phyloP scores from a whole-genome alignment of 2,888 invertebrate species.

The Operophtera brumata region DNA sequence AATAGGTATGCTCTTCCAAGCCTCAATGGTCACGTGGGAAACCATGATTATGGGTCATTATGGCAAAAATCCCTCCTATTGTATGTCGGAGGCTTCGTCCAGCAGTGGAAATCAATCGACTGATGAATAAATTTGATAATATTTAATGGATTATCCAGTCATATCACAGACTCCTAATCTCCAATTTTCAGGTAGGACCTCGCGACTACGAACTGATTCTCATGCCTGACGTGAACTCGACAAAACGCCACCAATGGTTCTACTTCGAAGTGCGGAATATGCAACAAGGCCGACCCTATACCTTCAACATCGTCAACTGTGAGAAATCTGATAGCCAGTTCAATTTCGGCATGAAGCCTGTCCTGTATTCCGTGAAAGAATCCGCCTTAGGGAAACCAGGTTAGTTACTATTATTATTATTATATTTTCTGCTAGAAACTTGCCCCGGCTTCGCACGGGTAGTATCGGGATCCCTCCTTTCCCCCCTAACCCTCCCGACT shows the following conservation, averaged over 20 bases:
- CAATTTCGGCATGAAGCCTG: conserved; percentile 93
- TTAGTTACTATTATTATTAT: conserved; percentile 37
- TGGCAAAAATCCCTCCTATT: too few relatives aligned
- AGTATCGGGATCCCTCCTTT: too few relatives aligned
- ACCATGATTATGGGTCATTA: too few relatives aligned
- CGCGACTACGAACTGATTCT: conserved; percentile 91
- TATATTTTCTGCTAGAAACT: too few relatives aligned
- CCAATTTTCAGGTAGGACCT: conserved; percentile 82
- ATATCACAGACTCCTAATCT: not conserved
- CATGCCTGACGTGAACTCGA: conserved; percentile 90
- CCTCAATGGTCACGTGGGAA: too few relatives aligned
- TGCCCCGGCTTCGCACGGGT: too few relatives aligned
- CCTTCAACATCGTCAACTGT: conserved; percentile 93
- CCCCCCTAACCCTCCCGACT: too few relatives aligned
- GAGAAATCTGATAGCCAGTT: conserved; percentile 93
- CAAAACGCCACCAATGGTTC: conserved; percentile 92
- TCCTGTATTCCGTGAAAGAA: conserved; percentile 90
- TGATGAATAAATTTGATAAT: too few relatives aligned
- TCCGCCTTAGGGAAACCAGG: conserved; percentile 79
- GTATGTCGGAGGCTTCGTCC: too few relatives aligned
- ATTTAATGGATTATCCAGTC: too few relatives aligned
- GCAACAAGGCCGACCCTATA: conserved; percentile 84
- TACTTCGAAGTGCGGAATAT: conserved; percentile 93
- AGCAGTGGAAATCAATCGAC: too few relatives aligned
- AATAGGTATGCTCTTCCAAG: too few relatives aligned